Percentiles rank a stretch among this genome's conserved stretches.
Conservation (phyloP, 2,113 vertebrate genomes). For the Ovis aries region DNA sequence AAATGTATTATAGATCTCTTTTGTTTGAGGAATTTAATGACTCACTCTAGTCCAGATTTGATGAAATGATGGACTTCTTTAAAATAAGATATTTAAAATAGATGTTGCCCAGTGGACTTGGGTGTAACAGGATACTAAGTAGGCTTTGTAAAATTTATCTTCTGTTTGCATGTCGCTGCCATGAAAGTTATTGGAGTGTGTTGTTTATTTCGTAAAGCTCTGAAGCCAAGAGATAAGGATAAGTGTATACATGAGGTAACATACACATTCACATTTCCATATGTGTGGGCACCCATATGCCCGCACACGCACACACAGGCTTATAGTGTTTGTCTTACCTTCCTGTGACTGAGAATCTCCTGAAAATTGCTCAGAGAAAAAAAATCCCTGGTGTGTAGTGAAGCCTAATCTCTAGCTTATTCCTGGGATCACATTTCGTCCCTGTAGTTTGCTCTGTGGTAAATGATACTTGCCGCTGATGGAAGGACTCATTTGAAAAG, state of each 20-base stretch:
- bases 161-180: not conserved
- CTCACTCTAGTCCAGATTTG: not conserved
- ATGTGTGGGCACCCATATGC: not conserved
- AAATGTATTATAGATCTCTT: not conserved
- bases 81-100: not conserved
- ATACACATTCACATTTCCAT: not conserved
- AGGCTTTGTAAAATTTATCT: not conserved
- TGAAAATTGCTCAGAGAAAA: constrained; percentile 27
- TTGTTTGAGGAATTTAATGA: not conserved
- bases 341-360: constrained; percentile 23
- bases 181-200: not conserved
- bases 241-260: not conserved
- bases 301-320: rapidly evolving
- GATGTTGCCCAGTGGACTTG: no score
- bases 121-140: not conserved
- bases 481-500: not conserved
- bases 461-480: not conserved
- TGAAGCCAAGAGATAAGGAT: not conserved
- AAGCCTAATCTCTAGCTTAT: constrained; percentile 42
- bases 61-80: not conserved
- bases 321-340: not conserved
- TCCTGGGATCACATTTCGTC: not conserved
- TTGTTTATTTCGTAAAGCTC: not conserved
- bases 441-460: not conserved
- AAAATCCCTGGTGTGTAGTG: not conserved